These are phyloP conservation scores for Spermophilus dauricus DNA, from an alignment of 2,113 vertebrate species.

Conservation along the genomic window DNA sequence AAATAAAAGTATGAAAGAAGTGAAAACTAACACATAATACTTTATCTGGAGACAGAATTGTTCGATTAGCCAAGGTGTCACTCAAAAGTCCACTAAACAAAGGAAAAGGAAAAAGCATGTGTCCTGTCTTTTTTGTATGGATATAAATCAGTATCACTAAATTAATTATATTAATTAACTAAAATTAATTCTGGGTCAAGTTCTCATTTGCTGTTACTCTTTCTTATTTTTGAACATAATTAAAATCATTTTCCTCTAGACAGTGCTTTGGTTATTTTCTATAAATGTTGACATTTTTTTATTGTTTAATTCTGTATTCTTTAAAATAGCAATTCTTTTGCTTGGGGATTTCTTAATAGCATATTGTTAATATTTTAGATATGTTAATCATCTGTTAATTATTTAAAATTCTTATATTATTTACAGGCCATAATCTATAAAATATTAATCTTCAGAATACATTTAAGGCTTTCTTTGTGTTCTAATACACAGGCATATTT, in stretches of 20 bases:
- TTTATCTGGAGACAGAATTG: not conserved
- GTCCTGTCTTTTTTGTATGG: not conserved
- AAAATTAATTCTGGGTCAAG: not conserved
- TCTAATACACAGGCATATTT: not conserved
- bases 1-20: conserved; percentile 12
- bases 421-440: not conserved
- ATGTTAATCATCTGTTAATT: not conserved
- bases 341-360: not conserved
- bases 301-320: conserved; percentile 16
- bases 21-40: not conserved
- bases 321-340: conserved; percentile 10
- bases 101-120: not conserved
- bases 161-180: not conserved
- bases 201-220: not conserved
- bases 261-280: not conserved
- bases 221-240: not conserved
- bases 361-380: not conserved
- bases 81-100: not conserved
- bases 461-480: conserved; percentile 1
- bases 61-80: not conserved
- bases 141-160: not conserved
- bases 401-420: conserved; percentile 24
- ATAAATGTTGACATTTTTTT: not conserved
- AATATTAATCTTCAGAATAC: not conserved
- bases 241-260: not conserved